Conservation (phyloP, 2,113 vertebrate species). For the Sitta europaea region DNA sequence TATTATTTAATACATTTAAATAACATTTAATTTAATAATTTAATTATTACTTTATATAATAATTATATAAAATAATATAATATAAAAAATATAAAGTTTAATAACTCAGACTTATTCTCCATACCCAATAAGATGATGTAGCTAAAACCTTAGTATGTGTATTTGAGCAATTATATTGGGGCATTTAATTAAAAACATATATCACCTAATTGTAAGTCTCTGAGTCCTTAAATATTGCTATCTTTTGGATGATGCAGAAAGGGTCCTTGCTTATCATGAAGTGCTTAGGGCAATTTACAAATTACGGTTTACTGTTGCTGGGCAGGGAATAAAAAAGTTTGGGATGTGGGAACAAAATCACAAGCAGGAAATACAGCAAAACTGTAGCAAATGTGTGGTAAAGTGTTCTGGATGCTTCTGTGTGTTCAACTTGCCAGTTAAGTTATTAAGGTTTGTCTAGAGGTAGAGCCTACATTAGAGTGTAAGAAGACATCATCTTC, state of each 20-base stretch:
- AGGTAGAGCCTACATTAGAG: neutral
- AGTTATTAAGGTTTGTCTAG: neutral
- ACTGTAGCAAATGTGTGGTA: neutral
- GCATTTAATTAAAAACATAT: neutral
- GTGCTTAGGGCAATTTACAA: neutral
- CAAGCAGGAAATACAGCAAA: neutral
- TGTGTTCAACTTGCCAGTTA: fast-evolving
- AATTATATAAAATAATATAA: too few relatives aligned
- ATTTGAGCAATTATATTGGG: neutral
- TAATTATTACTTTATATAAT: too few relatives aligned
- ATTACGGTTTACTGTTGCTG: neutral
- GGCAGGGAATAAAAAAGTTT: neutral
- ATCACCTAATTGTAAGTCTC: neutral
- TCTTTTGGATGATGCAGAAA: neutral
- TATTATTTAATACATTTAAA: too few relatives aligned
- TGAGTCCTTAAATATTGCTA: neutral
- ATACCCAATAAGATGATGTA: neutral
- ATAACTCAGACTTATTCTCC: neutral
- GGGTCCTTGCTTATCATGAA: neutral
- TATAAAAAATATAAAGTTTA: too few relatives aligned
- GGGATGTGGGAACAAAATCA: neutral
- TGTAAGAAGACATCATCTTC: neutral
- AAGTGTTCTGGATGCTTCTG: neutral
- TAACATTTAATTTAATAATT: too few relatives aligned
- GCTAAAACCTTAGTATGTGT: neutral